Base-by-base conservation (phyloP, 2,888 invertebrate genomes). In the Argynnis bischoffii region DNA sequence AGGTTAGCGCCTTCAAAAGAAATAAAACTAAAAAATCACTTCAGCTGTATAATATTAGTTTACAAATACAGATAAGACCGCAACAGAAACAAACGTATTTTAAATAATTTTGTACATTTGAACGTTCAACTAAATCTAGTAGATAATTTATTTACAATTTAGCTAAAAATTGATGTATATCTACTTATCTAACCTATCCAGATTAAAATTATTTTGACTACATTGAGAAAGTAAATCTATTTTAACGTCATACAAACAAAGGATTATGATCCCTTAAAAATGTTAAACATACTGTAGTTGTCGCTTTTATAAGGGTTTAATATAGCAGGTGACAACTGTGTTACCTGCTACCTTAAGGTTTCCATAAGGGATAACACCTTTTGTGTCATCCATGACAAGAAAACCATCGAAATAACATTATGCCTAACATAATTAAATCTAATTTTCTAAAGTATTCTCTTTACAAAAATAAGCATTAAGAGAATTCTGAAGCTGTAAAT, bases 281-380 rank as follows among this genome's bases (percentile, higher is more conserved):
- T 66, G 48, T 60, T 48, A 16, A 60, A 54, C 54, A 66, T 26
- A 31, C 35, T 53, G 31, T 35, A 55, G 54, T 21, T 41, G 66
- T 61, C 66, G 55, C 21, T 47, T 51, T 55, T 64, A 54, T 63
- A 63, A 13, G 67, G 67, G 63, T 64, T 63, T 70, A 41, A 55
- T 51, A 31, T 46, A 67, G 57, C 70, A 69, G 67, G 67, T 70
- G 70, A 63, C 69, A 66, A 66, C 55, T 48, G 66, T 55, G 26
- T 48, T 15, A 18, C 31, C 21, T 13, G 48, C 55, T 57, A 35
- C 26, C 18, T 54, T 21, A 48, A 54, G 18, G 18, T 53, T 59
- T 59, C n/a, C n/a, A 47, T n/a, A 21, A 35, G 53, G 55, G 50
- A 61, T 55, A 61, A 3, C 5, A 2, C 13, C 50, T 60, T n/a